Evolutionary conservation across 35 echinoderm and acorn worm genomes (phyloP), one percentile per base, ranked within the genome.

Genomic region (Heliocidaris erythrogramma): DNA sequence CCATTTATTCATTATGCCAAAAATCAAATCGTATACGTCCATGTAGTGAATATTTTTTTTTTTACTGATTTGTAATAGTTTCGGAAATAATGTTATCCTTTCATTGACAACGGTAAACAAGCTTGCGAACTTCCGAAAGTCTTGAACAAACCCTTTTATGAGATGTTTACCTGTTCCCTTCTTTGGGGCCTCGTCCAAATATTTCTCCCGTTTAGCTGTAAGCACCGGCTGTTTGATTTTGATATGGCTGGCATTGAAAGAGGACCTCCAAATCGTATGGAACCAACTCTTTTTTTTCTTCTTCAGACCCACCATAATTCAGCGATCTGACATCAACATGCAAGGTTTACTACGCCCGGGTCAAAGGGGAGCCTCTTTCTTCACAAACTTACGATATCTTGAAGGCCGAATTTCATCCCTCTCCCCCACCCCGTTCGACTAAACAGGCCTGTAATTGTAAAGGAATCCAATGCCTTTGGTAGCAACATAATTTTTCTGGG

Each of bases 181-280:
- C 65, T 78, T 78, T 18, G 65, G 35, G 65, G 65, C 65, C 65
- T 78, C 65, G 65, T 78, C 65, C 65, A 78, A 78, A 78, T 78
- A 78, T 78, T 78, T 78, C 65, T 78, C 65, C 65, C 18, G 21
- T 27, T 78, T n/a, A n/a, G 65, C 65, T 27, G 65, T 78, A 78
- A 27, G 65, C 65, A 78, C 65, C 18, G 7, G 52, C 13, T 56
- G 52, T 56, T 78, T 27, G 21, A 78, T 78, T 78, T 78, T 78
- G 18, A 78, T 78, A 78, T 78, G 65, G 27, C 18, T n/a, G 65
- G 27, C 65, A 78, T n/a, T 78, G 65, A 78, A 78, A 78, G 27
- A n/a, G 27, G 65, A 78, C 65, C 65, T 78, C 65, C 27, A 78
- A 21, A 78, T 78, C 65, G 65, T 78, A n/a, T 78, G 21, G 65